Conservation (phyloP, 2,113 vertebrate genomes). For the Stegostoma tigrinum region DNA sequence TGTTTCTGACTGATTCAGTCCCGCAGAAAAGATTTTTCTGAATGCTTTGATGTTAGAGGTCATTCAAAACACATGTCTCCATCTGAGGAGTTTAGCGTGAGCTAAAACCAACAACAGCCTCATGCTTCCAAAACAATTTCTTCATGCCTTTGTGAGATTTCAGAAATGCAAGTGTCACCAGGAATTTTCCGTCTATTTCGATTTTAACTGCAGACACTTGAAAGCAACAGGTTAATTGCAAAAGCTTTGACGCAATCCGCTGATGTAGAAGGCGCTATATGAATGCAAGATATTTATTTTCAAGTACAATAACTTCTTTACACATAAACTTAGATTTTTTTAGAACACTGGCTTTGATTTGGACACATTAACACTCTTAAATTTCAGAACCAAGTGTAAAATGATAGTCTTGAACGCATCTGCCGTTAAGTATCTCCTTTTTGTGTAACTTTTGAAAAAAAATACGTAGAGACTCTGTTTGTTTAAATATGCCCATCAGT, state of each 20-base stretch:
- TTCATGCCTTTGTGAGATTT: background rate
- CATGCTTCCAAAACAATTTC: background rate
- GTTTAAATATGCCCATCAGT: background rate
- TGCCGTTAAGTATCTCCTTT: background rate
- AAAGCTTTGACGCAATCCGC: background rate
- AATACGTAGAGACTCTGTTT: background rate
- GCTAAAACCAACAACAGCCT: background rate
- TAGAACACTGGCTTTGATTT: background rate
- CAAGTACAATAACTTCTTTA: background rate
- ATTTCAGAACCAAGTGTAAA: background rate
- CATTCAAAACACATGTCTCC: background rate
- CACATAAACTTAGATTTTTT: background rate
- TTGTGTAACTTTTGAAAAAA: background rate
- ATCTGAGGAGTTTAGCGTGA: background rate
- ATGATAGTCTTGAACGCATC: background rate
- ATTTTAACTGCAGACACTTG: background rate
- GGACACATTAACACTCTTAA: background rate
- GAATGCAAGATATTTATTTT: no score
- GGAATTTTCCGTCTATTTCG: background rate
- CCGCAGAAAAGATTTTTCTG: background rate
- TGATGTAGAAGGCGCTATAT: background rate
- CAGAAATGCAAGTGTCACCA: background rate
- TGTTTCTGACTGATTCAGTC: background rate
- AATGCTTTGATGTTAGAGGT: background rate
- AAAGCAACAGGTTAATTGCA: background rate